Percentiles rank a stretch among this genome's conserved stretches.
These are phyloP conservation scores for Corythaixoides concolor DNA, from an alignment of 2,113 vertebrate genomes.

Conservation along the genomic window DNA sequence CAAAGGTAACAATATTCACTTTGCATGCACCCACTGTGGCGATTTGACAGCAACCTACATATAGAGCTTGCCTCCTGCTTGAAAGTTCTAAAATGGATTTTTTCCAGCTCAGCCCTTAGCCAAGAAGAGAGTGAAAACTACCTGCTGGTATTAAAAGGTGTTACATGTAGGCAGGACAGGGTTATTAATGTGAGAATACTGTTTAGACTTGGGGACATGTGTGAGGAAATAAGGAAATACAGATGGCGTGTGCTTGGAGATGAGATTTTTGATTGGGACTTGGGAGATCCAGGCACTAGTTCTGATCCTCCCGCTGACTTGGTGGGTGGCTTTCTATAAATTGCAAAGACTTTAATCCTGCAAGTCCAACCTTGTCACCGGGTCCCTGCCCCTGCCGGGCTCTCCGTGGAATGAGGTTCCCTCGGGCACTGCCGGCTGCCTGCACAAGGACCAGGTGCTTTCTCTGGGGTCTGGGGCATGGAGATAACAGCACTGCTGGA, in stretches of 20 bases:
- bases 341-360: neutral
- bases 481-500: neutral
- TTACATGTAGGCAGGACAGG: neutral
- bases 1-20: slow-evolving; percentile 82
- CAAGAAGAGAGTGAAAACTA: neutral
- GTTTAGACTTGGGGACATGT: neutral
- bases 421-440: accelerated
- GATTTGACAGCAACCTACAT: neutral
- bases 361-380: neutral
- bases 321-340: neutral
- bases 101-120: neutral
- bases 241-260: neutral
- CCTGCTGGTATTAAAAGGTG: neutral
- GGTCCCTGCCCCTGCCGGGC: neutral
- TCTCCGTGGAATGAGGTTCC: neutral
- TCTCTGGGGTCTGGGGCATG: neutral
- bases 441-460: neutral
- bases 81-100: neutral
- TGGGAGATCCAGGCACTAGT: neutral
- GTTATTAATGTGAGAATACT: neutral
- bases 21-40: neutral
- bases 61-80: neutral
- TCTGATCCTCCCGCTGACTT: neutral
- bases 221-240: slow-evolving; percentile 1
- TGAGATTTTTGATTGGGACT: neutral